These are phyloP conservation scores for Ostrea edulis DNA, from an alignment of 1,140 invertebrate species.

Conservation along the genomic window DNA sequence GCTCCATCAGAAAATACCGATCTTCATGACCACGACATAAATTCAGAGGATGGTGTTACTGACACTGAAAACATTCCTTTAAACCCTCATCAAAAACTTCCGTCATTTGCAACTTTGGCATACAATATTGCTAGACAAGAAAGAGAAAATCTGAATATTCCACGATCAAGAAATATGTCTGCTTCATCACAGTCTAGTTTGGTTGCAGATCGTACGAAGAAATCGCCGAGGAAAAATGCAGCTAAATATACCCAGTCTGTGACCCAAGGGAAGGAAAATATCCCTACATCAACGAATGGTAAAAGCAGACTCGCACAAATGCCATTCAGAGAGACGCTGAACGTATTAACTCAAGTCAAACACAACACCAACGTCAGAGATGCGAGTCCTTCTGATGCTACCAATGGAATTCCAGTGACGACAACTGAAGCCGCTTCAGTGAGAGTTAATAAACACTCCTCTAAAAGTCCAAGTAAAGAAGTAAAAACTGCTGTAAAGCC, in stretches of 20 bases:
- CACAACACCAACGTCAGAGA: not conserved
- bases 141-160: not conserved
- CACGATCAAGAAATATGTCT: not conserved
- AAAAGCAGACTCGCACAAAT: not conserved
- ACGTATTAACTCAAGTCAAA: not conserved
- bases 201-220: not conserved
- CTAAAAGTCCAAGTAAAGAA: conserved; percentile 1
- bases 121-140: conserved; percentile 42
- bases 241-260: not conserved
- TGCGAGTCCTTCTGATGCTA: not conserved
- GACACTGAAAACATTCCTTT: not conserved
- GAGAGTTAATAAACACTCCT: not conserved
- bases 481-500: conserved; percentile 21
- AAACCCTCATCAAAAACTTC: conserved; percentile 42
- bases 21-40: not conserved
- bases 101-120: conserved; percentile 54
- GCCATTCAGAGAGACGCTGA: not conserved
- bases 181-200: not conserved
- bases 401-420: not conserved
- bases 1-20: not conserved
- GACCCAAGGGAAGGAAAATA: conserved; percentile 5
- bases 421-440: not conserved
- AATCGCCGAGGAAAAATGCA: not conserved
- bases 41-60: not conserved
- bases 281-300: not conserved